Base-by-base conservation (phyloP, 2,113 vertebrate species). In the Chinchilla lanigera region DNA sequence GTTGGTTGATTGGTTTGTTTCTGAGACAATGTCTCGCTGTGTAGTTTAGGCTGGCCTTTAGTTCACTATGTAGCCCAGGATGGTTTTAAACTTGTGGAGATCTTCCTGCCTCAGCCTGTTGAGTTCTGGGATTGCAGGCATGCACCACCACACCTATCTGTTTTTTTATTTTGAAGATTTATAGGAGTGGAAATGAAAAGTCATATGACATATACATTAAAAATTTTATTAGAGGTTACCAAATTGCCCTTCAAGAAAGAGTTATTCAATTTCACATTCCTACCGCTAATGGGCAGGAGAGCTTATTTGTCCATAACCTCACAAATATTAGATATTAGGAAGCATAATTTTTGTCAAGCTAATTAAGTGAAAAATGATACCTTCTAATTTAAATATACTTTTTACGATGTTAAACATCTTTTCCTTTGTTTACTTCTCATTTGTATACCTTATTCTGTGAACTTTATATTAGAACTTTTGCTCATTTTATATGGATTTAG, bases 361-460 rank as follows among this genome's bases (percentile, higher is more conserved):
- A 44, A 47, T 28, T 91, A 83, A 71, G 61, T 65, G 30, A 83
- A 96, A 87, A 94, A 91, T 80, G 20, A 8, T 89, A 61, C 60
- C 38, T 85, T 17, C 11, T 41, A 24, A 87, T 41, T 81, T 90
- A 69, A 87, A 71, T 54, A 60, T 44, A 61, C 60, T 82, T 84
- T 26, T 95, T 56, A 73, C 24, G 20, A 9, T 41, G 69, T 41
- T 41, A 9, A 73, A 41, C n/a, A 84, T 58, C 35, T 54, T 96
- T 82, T 56, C 20, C 20, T 54, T 2, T 65, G 22, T 90, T 82
- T 81, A 93, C 54, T 50, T 82, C 33, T 61, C 38, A 54, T 28
- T 89, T 86, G 28, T 81, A 94, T 84, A 87, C 93, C n/a, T 97
- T 93, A 81, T 63, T 73, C 47, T 94, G 47, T 94, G 24, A 92